Evolutionary conservation across 2,113 vertebrate species (phyloP), one percentile per base, ranked within the genome.

Genomic region (Erpornis zantholeuca): DNA sequence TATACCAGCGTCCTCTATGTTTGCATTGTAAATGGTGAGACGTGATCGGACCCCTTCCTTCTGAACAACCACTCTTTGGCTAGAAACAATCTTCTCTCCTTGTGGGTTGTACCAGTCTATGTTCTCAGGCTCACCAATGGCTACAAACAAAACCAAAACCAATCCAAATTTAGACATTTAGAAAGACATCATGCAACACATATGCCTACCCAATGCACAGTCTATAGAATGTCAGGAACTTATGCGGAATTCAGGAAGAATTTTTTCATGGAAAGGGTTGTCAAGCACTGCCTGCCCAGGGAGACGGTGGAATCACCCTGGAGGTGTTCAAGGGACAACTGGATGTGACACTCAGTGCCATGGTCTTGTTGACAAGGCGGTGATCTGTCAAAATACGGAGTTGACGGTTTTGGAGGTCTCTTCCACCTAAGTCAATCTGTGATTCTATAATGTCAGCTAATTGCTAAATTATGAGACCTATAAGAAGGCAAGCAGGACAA

Each of bases 101-200:
- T 99, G 99, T 12, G 99, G 99, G 96, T 98, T 99, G 96, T 98
- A 99, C 99, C 99, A 99, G 2, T 99, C 99, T 98, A 99, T 98
- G 93, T 92, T 98, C 36, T 99, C 98, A 21, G 99, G 98, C 76
- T 99, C 99, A 65, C 99, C 99, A 52, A 99, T 99, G 38, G 98
- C 99, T 99, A 45, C 9, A 92, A 90, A 86, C 5, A 82, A 64
- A 93, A 61, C 1, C 6, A 77, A 70, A 80, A 65, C 5, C 6
- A 6, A 49, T 2, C 4, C 11, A 94, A 56, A 2, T 23, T 82
- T 64, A 91, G 76, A 82, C 17, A 3, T 63, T 73, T 20, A 47
- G 33, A 15, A n/a, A 53, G 36, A 60, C 2, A 17, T 28, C n/a
- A 10, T 2, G 9, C 19, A 72, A 50, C 0, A 1, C 4, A 5